A percentile compares a stretch with the other conserved stretches of the same genome.
These are phyloP conservation scores for Drosophila sucinea DNA, from an alignment of 1,140 invertebrate species.

Conservation along the genomic window DNA sequence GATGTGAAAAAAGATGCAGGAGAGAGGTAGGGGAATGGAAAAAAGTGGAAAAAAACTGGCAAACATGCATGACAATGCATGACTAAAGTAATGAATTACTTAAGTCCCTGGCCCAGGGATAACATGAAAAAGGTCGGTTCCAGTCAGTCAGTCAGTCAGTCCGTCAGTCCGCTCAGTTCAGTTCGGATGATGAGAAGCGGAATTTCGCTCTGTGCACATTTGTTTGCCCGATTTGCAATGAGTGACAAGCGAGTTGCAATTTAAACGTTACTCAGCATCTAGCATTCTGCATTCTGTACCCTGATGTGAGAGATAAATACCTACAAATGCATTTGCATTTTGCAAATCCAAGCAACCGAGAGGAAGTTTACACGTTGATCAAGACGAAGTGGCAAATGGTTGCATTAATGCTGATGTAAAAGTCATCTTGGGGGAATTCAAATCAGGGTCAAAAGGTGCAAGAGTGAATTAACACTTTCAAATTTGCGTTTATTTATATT, in stretches of 20 bases:
- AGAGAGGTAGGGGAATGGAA: not conserved
- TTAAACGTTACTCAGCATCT: constrained; percentile 40
- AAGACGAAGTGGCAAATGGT: constrained; percentile 45
- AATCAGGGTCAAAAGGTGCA: not conserved
- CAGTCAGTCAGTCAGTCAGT: constrained; percentile 3
- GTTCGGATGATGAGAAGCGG: constrained; percentile 60
- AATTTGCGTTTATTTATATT: too few species aligned
- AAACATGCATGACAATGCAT: constrained; percentile 70
- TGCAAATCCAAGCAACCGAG: constrained; percentile 32
- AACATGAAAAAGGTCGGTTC: constrained; percentile 26
- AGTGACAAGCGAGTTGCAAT: constrained; percentile 63
- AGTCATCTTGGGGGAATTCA: not conserved
- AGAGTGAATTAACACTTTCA: too few species aligned
- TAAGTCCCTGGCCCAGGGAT: constrained; percentile 54
- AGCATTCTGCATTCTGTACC: constrained; percentile 18
- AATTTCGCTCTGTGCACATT: constrained; percentile 66
- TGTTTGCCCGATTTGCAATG: constrained; percentile 71
- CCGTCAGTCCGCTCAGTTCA: constrained; percentile 45
- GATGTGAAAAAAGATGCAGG: constrained; percentile 16
- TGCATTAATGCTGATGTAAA: not conserved
- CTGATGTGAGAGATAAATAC: constrained; percentile 33
- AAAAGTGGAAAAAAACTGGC: not conserved
- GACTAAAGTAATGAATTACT: constrained; percentile 81
- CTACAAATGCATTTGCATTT: constrained; percentile 57
- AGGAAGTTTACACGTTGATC: constrained; percentile 31